Conservation (phyloP, 2,888 invertebrate species). For the Yponomeuta malinellus region DNA sequence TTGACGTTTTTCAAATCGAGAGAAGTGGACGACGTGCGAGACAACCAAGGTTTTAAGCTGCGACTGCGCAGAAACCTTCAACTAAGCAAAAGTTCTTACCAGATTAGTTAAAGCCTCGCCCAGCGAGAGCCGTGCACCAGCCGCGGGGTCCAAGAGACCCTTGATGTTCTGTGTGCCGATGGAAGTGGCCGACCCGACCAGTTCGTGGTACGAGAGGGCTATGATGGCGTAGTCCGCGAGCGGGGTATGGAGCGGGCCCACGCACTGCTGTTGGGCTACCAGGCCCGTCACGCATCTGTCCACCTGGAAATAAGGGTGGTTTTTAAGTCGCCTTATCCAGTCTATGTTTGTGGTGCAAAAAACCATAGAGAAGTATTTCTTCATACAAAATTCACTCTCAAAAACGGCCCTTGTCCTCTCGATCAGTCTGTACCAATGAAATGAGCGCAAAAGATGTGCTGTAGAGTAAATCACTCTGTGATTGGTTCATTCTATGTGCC, state of each 20-base stretch:
- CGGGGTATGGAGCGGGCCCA: slow-evolving; percentile 97
- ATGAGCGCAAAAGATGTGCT: too few species aligned
- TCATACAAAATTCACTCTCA: too few species aligned
- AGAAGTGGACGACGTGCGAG: too few species aligned
- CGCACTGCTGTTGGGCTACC: slow-evolving; percentile 98
- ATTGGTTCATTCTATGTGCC: too few species aligned
- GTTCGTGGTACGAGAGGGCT: slow-evolving; percentile 89
- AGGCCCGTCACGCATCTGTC: slow-evolving; percentile 96
- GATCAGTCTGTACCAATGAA: too few species aligned
- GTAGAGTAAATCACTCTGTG: too few species aligned
- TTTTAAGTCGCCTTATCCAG: neutral
- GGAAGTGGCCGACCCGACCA: slow-evolving; percentile 92
- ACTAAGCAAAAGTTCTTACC: slow-evolving; percentile 65
- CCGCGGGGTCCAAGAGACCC: slow-evolving; percentile 86
- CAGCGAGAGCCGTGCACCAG: slow-evolving; percentile 95
- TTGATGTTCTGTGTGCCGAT: slow-evolving; percentile 99
- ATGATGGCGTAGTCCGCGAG: slow-evolving; percentile 95
- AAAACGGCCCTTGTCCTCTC: too few species aligned
- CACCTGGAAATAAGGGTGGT: slow-evolving; percentile 51
- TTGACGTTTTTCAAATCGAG: too few species aligned
- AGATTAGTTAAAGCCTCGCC: slow-evolving; percentile 96
- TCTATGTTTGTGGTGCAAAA: too few species aligned
- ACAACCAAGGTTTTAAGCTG: too few species aligned
- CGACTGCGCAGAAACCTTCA: too few species aligned
- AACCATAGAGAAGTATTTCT: too few species aligned